phyloP scores from a whole-genome alignment of 2,888 invertebrate species.

The Metacarcinus magister region DNA sequence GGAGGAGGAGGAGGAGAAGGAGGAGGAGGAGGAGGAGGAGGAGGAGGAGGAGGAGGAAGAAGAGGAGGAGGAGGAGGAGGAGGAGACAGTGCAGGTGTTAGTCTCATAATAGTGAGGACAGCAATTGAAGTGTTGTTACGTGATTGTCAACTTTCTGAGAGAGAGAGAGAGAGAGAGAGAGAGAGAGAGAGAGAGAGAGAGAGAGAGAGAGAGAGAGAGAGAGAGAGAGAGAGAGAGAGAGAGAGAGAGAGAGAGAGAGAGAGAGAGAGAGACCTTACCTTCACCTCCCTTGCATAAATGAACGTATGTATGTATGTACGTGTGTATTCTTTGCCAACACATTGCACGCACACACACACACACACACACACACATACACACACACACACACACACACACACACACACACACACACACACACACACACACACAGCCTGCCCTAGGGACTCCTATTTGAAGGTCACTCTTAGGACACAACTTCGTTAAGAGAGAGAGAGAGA shows the following conservation, averaged over 20 bases:
- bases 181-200: not conserved
- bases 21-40: not conserved
- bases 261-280: not conserved
- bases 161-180: not conserved
- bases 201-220: not conserved
- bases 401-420: constrained; percentile 5
- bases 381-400: not conserved
- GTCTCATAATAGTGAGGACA: not conserved
- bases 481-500: constrained; percentile 17
- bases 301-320: not conserved
- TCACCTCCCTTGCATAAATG: not conserved
- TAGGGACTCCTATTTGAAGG: not conserved
- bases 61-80: not conserved
- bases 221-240: constrained; percentile 39
- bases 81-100: not conserved
- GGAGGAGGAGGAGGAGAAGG: not conserved
- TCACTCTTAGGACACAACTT: not conserved
- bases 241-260: constrained; percentile 48
- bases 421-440: not conserved
- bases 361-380: not conserved
- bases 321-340: not conserved
- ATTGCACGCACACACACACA: not conserved
- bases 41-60: not conserved
- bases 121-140: not conserved
- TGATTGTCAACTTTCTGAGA: constrained; percentile 22